Conservation (phyloP, 2,888 invertebrate species). For the Eupsilia transversa region DNA sequence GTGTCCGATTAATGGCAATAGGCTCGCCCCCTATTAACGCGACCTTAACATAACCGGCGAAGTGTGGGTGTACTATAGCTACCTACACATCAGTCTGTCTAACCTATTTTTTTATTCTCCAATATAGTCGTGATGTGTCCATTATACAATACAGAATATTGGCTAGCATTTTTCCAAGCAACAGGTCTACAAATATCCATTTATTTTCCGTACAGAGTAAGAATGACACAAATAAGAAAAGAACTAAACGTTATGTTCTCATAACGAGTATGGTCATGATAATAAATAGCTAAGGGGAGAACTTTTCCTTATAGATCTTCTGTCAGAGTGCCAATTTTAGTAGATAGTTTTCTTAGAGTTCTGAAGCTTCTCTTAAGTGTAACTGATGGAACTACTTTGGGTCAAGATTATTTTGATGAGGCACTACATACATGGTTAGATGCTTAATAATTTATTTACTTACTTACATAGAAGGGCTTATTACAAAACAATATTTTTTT, state of each 20-base stretch:
- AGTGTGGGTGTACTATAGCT: not conserved
- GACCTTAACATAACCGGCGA: not conserved
- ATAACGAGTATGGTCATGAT: slow-evolving; percentile 27
- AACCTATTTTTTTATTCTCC: too few species aligned
- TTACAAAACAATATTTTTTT: too few species aligned
- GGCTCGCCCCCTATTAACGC: not conserved
- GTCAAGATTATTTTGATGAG: not conserved
- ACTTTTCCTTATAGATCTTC: slow-evolving; percentile 1
- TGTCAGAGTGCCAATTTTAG: slow-evolving; percentile 28
- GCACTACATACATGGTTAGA: too few species aligned
- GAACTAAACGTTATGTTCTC: slow-evolving; percentile 27
- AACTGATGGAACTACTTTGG: not conserved
- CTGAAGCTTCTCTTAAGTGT: not conserved
- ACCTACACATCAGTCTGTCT: too few species aligned
- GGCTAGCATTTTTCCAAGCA: slow-evolving; percentile 6
- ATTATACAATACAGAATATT: slow-evolving; percentile 4
- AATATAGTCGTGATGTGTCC: too few species aligned
- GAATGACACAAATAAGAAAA: slow-evolving; percentile 21
- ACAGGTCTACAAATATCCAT: slow-evolving; percentile 38
- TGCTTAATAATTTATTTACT: not conserved
- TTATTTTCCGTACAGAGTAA: slow-evolving; percentile 18
- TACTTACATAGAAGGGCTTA: too few species aligned
- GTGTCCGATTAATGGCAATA: not conserved
- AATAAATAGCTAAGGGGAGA: slow-evolving; percentile 36
- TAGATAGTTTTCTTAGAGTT: slow-evolving; percentile 6